Percentiles rank a stretch among this genome's conserved stretches.
These are phyloP conservation scores for Neogobius melanostomus DNA, from an alignment of 2,113 vertebrate genomes.

Conservation along the genomic window DNA sequence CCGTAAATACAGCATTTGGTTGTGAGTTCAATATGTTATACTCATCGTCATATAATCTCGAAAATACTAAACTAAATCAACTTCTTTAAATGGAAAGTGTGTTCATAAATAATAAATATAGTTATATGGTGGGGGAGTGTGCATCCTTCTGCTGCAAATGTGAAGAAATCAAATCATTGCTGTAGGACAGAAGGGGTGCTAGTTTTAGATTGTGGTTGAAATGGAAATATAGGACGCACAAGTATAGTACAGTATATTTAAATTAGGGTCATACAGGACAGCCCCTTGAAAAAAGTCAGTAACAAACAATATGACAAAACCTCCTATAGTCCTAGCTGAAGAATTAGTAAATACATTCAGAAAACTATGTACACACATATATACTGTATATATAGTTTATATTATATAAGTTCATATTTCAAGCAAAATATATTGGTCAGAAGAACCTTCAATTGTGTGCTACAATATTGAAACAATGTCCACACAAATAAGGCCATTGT, in stretches of 20 bases:
- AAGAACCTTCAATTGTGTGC: constrained; percentile 69
- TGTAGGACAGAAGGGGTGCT: constrained; percentile 46
- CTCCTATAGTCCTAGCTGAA: constrained; percentile 45
- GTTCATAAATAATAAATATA: constrained; percentile 12
- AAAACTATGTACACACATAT: constrained; percentile 70
- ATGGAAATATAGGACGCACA: constrained; percentile 39
- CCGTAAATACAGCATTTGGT: constrained; percentile 49
- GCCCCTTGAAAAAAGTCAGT: constrained; percentile 42
- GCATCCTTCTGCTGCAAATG: constrained; percentile 33
- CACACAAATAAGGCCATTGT: constrained; percentile 74
- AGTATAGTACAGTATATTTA: constrained; percentile 44
- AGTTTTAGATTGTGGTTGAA: constrained; percentile 41
- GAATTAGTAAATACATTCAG: constrained; percentile 75
- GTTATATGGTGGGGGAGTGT: background rate
- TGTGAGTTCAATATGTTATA: constrained; percentile 11
- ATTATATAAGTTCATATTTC: constrained; percentile 64
- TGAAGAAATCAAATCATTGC: constrained; percentile 23
- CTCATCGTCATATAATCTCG: constrained; percentile 30
- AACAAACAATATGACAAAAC: constrained; percentile 50
- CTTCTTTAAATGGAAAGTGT: constrained; percentile 41
- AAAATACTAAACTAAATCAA: constrained; percentile 46
- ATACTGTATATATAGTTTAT: constrained; percentile 50
- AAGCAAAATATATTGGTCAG: constrained; percentile 75
- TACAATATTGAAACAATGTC: constrained; percentile 65
- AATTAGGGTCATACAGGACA: constrained; percentile 27